Evolutionary conservation across 2,797 vertebrate genomes (phyloP).

Genomic region (Rhincodon typus): DNA sequence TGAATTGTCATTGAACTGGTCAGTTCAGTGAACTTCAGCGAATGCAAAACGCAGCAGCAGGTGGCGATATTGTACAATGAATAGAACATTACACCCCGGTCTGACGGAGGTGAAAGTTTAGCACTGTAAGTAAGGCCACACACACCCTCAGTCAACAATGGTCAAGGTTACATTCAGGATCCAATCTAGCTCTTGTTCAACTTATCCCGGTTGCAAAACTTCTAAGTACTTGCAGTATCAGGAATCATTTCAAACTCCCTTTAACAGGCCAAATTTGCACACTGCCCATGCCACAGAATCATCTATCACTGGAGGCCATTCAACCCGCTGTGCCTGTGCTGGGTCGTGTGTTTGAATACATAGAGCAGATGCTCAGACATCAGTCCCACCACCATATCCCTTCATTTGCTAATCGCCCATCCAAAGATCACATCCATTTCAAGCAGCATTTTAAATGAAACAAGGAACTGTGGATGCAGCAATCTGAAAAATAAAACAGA

Average conservation of each 20-base stretch:
- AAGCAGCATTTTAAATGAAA: no score
- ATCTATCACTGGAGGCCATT: neutral
- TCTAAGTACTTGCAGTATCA: neutral
- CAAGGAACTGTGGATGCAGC: no score
- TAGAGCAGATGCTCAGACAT: neutral
- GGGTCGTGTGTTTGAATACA: neutral
- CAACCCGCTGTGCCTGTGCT: neutral
- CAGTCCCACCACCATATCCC: neutral
- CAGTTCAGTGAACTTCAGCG: neutral
- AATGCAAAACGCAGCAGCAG: neutral
- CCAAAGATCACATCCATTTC: neutral
- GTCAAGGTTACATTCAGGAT: neutral
- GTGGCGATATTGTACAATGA: neutral
- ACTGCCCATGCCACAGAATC: neutral
- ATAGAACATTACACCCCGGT: neutral
- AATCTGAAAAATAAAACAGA: no score
- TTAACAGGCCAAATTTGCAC: neutral
- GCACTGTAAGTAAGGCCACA: neutral
- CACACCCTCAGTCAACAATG: neutral
- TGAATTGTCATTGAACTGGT: neutral
- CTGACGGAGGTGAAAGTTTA: neutral
- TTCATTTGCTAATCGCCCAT: neutral
- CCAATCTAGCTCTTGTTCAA: neutral
- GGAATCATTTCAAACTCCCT: neutral
- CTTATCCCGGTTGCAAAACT: neutral